Percentiles rank a stretch among this genome's conserved stretches.
Conservation (phyloP, 35 echinoderm and acorn worm species). For the Apostichopus parvimensis region DNA sequence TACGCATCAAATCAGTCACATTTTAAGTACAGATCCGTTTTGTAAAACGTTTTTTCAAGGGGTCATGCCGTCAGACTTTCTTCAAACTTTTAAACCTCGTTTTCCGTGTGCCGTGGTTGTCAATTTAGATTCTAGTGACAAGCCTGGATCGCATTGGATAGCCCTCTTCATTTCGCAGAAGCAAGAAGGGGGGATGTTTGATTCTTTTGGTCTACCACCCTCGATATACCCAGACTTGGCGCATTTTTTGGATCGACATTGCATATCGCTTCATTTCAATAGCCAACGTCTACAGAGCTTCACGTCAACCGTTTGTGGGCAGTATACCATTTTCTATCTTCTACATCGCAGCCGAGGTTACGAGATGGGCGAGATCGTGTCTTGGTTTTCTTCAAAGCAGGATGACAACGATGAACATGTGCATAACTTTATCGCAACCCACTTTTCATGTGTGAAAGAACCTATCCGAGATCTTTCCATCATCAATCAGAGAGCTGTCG, state of each 20-base stretch:
- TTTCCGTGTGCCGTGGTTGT: background rate
- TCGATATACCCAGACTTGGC: too few species aligned
- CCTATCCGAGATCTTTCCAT: background rate
- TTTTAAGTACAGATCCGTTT: background rate
- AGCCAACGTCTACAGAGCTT: background rate
- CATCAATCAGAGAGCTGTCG: background rate
- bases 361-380: background rate
- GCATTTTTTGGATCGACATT: background rate
- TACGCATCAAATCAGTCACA: background rate
- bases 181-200: background rate
- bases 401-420: background rate
- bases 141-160: background rate
- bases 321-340: background rate
- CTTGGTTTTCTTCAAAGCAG: background rate
- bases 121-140: background rate
- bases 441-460: constrained; percentile 13
- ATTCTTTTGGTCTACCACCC: constrained; percentile 3
- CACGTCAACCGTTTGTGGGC: background rate
- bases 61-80: background rate
- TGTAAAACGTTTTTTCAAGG: background rate
- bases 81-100: background rate
- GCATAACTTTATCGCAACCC: constrained; percentile 1
- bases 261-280: background rate
- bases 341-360: constrained; percentile 20
- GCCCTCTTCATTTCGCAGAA: background rate